These are phyloP conservation scores for Mustela nigripes DNA, from an alignment of 2,113 vertebrate species.

Conservation along the genomic window DNA sequence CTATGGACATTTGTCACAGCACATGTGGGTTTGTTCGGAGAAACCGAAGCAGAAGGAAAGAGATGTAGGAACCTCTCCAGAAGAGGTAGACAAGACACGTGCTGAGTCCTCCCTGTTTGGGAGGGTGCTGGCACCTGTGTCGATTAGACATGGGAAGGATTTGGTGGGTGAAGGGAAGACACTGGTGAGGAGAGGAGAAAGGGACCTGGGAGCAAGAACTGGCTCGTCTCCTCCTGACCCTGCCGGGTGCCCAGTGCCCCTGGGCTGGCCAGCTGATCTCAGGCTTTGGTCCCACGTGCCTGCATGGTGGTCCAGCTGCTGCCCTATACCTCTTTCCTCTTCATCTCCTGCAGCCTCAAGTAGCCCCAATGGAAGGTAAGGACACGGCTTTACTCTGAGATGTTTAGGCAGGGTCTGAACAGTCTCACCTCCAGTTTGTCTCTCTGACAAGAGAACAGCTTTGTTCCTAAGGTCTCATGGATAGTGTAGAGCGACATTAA, in stretches of 20 bases:
- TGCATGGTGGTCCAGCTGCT: not conserved
- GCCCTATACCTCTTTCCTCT: not conserved
- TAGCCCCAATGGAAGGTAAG: not conserved
- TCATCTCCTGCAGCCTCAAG: not conserved
- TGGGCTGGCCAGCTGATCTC: rapidly evolving
- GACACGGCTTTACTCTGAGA: rapidly evolving
- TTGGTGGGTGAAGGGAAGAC: rapidly evolving
- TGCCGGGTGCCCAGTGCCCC: not conserved
- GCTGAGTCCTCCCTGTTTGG: rapidly evolving
- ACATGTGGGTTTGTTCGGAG: not conserved
- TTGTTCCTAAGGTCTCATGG: not conserved
- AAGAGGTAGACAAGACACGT: not conserved
- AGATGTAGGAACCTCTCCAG: not conserved
- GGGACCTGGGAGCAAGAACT: not conserved
- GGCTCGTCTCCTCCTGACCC: not conserved
- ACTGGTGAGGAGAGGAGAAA: not conserved
- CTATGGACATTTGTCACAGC: not conserved
- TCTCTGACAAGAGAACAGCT: not conserved
- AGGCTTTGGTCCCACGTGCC: not conserved
- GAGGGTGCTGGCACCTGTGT: rapidly evolving
- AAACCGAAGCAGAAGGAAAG: not conserved
- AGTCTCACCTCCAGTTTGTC: not conserved
- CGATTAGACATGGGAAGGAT: not conserved
- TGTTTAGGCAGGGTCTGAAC: not conserved
- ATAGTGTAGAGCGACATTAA: not conserved